Conservation (phyloP, 2,888 invertebrate species). For the Stenolophus ochropezus region DNA sequence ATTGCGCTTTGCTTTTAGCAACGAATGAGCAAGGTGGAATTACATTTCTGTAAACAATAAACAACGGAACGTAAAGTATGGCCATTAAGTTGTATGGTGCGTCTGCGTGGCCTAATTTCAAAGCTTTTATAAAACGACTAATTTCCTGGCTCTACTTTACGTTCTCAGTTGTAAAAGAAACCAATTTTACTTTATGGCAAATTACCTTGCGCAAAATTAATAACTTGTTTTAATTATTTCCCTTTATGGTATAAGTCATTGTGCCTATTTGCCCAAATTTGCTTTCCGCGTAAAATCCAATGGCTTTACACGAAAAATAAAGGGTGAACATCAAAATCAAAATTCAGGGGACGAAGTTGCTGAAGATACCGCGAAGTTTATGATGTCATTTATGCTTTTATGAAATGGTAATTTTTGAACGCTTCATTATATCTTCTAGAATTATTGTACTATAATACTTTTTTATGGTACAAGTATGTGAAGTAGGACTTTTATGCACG, state of each 20-base stretch:
- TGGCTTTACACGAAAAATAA: not conserved
- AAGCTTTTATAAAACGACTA: constrained; percentile 37
- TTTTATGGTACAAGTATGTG: too few relatives aligned
- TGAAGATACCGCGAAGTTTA: too few relatives aligned
- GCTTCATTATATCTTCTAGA: too few relatives aligned
- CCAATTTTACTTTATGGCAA: constrained; percentile 7
- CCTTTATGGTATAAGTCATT: constrained; percentile 6
- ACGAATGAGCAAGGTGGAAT: not conserved
- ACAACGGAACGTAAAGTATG: not conserved
- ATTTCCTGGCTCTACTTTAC: constrained; percentile 1
- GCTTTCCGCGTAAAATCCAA: not conserved
- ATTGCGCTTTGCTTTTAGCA: not conserved
- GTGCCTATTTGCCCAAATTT: not conserved
- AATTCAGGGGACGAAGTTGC: too few relatives aligned
- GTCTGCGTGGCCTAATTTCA: not conserved
- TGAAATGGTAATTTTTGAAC: too few relatives aligned
- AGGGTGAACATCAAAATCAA: not conserved
- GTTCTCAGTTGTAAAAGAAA: not conserved
- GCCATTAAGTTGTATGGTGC: not conserved
- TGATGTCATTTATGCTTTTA: too few relatives aligned
- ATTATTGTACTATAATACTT: too few relatives aligned
- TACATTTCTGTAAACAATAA: constrained; percentile 35
- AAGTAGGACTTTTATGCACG: too few relatives aligned
- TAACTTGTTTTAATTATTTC: constrained; percentile 35
- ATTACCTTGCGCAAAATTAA: constrained; percentile 20